Percentiles rank a stretch among this genome's conserved stretches.
Conservation (phyloP, 2,113 vertebrate genomes). For the Seriola quinqueradiata region DNA sequence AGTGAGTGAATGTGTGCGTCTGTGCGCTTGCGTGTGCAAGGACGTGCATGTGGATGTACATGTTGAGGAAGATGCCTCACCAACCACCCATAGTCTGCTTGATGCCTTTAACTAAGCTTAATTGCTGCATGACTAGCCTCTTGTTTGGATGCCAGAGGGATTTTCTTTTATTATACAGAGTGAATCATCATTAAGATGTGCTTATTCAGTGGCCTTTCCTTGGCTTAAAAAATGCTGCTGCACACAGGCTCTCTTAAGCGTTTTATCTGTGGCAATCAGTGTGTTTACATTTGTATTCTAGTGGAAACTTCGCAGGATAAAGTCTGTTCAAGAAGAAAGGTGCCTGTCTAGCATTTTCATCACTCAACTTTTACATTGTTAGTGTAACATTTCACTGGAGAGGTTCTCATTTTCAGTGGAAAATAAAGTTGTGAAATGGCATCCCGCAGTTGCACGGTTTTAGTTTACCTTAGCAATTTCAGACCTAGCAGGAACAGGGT, state of each 20-base stretch:
- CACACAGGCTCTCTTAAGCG: conserved; percentile 36
- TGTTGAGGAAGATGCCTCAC: conserved; percentile 45
- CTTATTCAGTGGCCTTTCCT: conserved; percentile 70
- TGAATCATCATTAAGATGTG: conserved; percentile 83
- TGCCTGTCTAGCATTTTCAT: conserved; percentile 30
- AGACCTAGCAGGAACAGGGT: conserved; percentile 72
- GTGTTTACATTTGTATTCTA: conserved; percentile 44
- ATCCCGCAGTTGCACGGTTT: conserved; percentile 45
- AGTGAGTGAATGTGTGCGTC: conserved; percentile 32
- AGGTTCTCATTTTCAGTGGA: conserved; percentile 26
- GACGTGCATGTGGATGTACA: conserved; percentile 9
- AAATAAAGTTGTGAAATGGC: conserved; percentile 58
- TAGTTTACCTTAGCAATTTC: conserved; percentile 70
- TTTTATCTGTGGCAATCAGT: conserved; percentile 53
- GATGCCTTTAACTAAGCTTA: conserved; percentile 82
- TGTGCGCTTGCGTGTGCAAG: conserved; percentile 17
- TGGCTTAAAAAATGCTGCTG: conserved; percentile 52
- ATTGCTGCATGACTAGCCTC: conserved; percentile 82
- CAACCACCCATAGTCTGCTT: conserved; percentile 66
- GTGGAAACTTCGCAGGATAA: conserved; percentile 27
- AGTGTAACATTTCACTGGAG: conserved; percentile 35
- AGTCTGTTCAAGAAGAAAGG: conserved; percentile 6
- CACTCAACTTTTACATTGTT: conserved; percentile 46
- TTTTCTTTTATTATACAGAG: conserved; percentile 79
- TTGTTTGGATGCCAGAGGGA: conserved; percentile 80